Evolutionary conservation across 2,113 vertebrate genomes (phyloP), one percentile per base, ranked within the genome.

Genomic region (Pogonocichla stellata): DNA sequence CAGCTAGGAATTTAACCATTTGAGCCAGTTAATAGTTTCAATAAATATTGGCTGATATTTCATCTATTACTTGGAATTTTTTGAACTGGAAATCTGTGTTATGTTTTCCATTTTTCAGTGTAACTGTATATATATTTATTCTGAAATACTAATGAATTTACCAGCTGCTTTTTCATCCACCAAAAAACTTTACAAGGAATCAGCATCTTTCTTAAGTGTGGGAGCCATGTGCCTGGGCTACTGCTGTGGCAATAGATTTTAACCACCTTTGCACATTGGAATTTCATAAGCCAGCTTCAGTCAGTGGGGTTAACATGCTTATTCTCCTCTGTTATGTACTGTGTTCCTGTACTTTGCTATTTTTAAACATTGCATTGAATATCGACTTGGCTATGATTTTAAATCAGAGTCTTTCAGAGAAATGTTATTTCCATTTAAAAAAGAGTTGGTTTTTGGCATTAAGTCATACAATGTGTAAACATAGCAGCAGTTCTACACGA

Each of bases 21-120:
- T 93, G 29, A 91, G 28, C 29, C 10, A 20, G 87, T 75, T 62
- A 94, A 51, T 87, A 12, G 19, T 84, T 88, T 90, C 70, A 62
- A 19, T 91, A 90, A 88, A 73, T 86, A 86, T 51, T 92, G 42
- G 12, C 18, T 80, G 83, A 19, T 92, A 72, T 74, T 80, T 96
- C 89, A 47, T 85, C 34, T 77, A 40, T 78, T 84, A 53, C 79
- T 88, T 91, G 24, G 9, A 82, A 65, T 45, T 33, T 40, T 84
- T 60, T 81, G 14, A 36, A 36, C 14, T 73, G 47, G 34, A 84
- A 84, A 84, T 83, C 8, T 69, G 5, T 88, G 16, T n/a, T 73
- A 8, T 26, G 10, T 74, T 92, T 90, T 95, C 24, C 19, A 64
- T 80, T 93, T 88, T 74, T 85, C 45, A 45, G 0, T 73, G 7